phyloP scores from a whole-genome alignment of 2,113 vertebrate species.

The Labeo rohita region DNA sequence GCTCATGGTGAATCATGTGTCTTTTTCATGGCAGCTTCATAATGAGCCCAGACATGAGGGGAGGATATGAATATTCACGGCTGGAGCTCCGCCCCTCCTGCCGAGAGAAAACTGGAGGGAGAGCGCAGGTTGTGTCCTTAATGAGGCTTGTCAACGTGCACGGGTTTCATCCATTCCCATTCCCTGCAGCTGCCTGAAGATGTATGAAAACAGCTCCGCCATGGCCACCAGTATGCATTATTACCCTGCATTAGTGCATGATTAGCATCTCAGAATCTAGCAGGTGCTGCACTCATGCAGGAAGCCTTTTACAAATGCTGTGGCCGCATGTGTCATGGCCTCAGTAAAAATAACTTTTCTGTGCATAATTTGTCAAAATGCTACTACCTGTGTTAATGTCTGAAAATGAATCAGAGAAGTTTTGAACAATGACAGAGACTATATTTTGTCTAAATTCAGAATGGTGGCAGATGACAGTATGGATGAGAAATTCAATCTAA shows the following conservation, averaged over 20 bases:
- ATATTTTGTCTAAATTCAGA: background rate
- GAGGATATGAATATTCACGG: slow-evolving; percentile 45
- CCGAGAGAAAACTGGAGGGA: slow-evolving; percentile 10
- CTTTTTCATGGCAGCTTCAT: slow-evolving; percentile 24
- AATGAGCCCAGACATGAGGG: slow-evolving; percentile 29
- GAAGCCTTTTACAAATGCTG: background rate
- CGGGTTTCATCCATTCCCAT: slow-evolving; percentile 30
- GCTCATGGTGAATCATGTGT: slow-evolving; percentile 48
- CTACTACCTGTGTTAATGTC: background rate
- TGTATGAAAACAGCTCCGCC: slow-evolving; percentile 30
- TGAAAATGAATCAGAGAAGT: background rate
- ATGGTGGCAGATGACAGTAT: background rate
- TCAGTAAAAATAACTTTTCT: background rate
- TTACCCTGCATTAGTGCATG: slow-evolving; percentile 30
- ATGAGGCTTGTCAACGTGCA: slow-evolving; percentile 50
- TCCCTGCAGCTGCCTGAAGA: slow-evolving; percentile 49
- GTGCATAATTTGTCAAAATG: background rate
- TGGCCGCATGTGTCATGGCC: background rate
- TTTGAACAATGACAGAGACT: background rate
- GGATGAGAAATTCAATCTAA: too few relatives aligned
- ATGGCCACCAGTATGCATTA: slow-evolving; percentile 30
- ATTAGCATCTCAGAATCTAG: slow-evolving; percentile 36
- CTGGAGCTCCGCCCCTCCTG: slow-evolving; percentile 17
- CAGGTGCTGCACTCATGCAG: slow-evolving; percentile 25
- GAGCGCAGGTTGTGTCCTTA: slow-evolving; percentile 44